Conservation (phyloP, 2,888 invertebrate genomes). For the Agrypnus murinus region DNA sequence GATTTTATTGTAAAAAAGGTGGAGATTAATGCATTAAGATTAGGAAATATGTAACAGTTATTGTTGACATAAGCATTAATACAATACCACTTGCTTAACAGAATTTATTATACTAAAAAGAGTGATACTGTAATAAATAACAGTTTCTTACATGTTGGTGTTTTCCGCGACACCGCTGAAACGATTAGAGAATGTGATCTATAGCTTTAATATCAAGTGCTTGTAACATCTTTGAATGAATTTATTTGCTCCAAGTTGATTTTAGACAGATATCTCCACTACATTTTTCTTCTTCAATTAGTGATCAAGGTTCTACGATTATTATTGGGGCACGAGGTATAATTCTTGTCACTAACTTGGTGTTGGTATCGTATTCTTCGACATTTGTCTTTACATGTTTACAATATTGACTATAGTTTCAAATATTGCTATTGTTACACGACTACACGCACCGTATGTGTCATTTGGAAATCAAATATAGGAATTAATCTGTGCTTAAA, state of each 20-base stretch:
- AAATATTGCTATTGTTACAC: too few relatives aligned
- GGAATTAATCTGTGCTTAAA: too few relatives aligned
- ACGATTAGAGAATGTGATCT: conserved; percentile 27
- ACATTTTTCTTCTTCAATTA: too few relatives aligned
- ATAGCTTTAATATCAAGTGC: conserved; percentile 13
- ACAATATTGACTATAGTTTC: too few relatives aligned
- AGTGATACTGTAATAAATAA: background rate
- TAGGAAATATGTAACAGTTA: conserved; percentile 18
- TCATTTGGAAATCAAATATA: too few relatives aligned
- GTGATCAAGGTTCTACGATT: too few relatives aligned
- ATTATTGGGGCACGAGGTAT: too few relatives aligned
- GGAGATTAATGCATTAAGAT: conserved; percentile 16
- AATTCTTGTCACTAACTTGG: too few relatives aligned
- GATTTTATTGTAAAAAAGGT: conserved; percentile 25
- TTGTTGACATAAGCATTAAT: conserved; percentile 16
- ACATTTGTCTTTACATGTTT: too few relatives aligned
- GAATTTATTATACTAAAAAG: conserved; percentile 9
- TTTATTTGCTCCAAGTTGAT: background rate
- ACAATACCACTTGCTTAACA: background rate
- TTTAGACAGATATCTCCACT: too few relatives aligned
- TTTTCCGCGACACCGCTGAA: conserved; percentile 15
- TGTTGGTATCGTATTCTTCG: too few relatives aligned
- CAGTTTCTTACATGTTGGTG: background rate
- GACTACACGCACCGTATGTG: too few relatives aligned
- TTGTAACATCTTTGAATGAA: background rate